Conservation (phyloP, 2,113 vertebrate species). For the Sylvilagus bachmani region DNA sequence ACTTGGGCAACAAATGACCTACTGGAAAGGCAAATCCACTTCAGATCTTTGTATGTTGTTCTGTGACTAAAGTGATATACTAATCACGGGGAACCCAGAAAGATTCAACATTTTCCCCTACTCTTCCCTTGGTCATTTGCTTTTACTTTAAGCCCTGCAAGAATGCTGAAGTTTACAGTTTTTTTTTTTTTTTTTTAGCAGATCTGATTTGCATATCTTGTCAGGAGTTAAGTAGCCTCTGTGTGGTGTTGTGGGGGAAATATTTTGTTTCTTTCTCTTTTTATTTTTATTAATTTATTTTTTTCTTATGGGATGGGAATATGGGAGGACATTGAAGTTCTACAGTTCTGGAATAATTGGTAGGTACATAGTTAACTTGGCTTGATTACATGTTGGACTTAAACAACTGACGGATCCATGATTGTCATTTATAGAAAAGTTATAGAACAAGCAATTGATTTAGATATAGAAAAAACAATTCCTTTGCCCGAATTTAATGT, state of each 20-base stretch:
- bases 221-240: constrained; percentile 87
- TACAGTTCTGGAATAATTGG: constrained; percentile 86
- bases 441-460: constrained; percentile 86
- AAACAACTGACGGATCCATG: constrained; percentile 83
- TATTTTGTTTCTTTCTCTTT: constrained; percentile 69
- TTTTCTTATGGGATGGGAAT: constrained; percentile 76
- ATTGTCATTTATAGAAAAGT: constrained; percentile 83
- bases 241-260: constrained; percentile 75
- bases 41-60: constrained; percentile 80
- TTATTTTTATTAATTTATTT: not conserved
- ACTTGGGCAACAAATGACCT: constrained; percentile 23
- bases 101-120: constrained; percentile 86
- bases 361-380: constrained; percentile 86
- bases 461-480: constrained; percentile 75
- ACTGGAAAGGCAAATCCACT: constrained; percentile 88
- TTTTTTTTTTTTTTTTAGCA: constrained; percentile 66
- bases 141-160: constrained; percentile 82
- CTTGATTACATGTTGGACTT: constrained; percentile 86
- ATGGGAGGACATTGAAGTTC: constrained; percentile 83
- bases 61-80: constrained; percentile 84
- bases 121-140: constrained; percentile 71
- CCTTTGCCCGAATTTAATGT: constrained; percentile 85
- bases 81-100: constrained; percentile 88
- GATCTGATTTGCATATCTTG: constrained; percentile 87
- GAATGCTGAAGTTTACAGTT: constrained; percentile 86